Evolutionary conservation across 30 jellyfish, hydroid and myxozoan genomes (phyloP).

Genomic region (Chrysaora quinquecirrha): DNA sequence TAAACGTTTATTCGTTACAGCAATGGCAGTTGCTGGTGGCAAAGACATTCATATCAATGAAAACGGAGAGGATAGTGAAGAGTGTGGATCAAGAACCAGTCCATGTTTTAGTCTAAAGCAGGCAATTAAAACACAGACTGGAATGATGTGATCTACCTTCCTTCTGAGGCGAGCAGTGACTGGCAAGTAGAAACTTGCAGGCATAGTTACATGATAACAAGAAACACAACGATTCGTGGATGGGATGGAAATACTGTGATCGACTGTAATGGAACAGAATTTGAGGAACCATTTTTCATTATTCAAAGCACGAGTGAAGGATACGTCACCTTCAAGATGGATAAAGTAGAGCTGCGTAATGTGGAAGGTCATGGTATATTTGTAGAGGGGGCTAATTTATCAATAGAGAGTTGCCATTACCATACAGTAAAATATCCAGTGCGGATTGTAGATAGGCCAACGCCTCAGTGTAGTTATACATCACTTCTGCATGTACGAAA

Average conservation of each 20-base stretch:
- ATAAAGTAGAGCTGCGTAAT: not conserved
- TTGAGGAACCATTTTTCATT: not conserved
- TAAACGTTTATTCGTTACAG: too few relatives aligned
- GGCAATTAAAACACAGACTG: not conserved
- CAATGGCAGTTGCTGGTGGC: too few relatives aligned
- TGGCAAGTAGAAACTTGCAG: not conserved
- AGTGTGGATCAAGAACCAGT: not conserved
- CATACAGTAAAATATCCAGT: too few relatives aligned
- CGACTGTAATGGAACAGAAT: not conserved
- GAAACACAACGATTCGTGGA: not conserved
- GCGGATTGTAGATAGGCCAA: too few relatives aligned
- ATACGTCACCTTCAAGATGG: not conserved
- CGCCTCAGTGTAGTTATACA: too few relatives aligned
- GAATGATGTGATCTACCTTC: not conserved
- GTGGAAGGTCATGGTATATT: not conserved
- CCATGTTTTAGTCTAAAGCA: constrained; percentile 15
- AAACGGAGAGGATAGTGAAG: constrained; percentile 1
- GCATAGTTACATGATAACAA: not conserved
- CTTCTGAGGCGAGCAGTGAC: not conserved
- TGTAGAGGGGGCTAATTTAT: not conserved
- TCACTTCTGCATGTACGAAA: too few relatives aligned
- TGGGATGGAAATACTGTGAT: not conserved
- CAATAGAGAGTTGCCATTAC: not conserved
- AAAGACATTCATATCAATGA: not conserved
- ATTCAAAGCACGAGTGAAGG: not conserved